Evolutionary conservation across 2,888 invertebrate species (phyloP).

Genomic region (Parthenolecanium corni): DNA sequence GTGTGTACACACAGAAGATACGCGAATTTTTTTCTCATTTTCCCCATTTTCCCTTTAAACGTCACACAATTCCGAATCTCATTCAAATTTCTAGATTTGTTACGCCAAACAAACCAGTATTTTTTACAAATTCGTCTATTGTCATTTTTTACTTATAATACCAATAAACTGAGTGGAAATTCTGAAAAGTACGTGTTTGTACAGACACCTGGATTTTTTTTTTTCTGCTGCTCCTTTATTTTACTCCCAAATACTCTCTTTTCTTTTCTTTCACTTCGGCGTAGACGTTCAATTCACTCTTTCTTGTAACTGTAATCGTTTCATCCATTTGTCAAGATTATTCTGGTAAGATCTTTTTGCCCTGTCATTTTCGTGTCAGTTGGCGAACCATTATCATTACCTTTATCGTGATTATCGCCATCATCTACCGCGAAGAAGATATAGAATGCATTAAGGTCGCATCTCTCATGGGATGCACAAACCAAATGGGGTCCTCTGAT

Average conservation of each 20-base stretch:
- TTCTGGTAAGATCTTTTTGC: conserved; percentile 22
- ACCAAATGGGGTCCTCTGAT: too few relatives aligned
- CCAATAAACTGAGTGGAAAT: neutral
- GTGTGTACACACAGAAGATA: too few relatives aligned
- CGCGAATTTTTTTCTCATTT: too few relatives aligned
- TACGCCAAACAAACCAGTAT: neutral
- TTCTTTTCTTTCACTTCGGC: too few relatives aligned
- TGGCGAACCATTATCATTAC: conserved; percentile 27
- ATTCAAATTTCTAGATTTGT: too few relatives aligned
- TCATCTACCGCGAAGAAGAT: conserved; percentile 6
- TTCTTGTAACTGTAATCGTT: conserved; percentile 23
- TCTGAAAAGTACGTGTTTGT: conserved; percentile 18
- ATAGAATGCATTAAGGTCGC: conserved; percentile 22
- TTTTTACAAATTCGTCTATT: conserved; percentile 12
- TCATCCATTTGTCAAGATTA: conserved; percentile 27
- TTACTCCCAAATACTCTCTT: neutral
- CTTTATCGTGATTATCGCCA: conserved; percentile 25
- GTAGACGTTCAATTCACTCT: neutral
- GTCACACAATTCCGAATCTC: too few relatives aligned
- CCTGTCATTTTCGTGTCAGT: conserved; percentile 26
- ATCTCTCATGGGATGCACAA: neutral
- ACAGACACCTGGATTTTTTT: conserved; percentile 19
- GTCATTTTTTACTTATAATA: neutral
- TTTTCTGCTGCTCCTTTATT: neutral
- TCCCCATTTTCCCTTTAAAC: too few relatives aligned